Percentiles rank a stretch among this genome's conserved stretches.
Conservation (phyloP, 2,888 invertebrate species). For the Venusia cambrica region DNA sequence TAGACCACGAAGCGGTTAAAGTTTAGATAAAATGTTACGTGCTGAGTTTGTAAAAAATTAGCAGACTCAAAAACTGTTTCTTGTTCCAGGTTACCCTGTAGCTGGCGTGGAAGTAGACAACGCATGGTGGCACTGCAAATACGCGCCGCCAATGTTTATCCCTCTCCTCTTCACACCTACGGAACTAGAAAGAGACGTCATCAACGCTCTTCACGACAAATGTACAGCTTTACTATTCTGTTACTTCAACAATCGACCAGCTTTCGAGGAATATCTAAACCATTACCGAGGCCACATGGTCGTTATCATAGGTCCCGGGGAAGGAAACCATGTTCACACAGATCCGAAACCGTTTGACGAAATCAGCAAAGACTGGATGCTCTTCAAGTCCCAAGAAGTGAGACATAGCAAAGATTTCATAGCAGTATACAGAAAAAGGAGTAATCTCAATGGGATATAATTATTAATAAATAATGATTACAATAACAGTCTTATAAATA, state of each 20-base stretch:
- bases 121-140: conserved; percentile 90
- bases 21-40: no score
- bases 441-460: conserved; percentile 18
- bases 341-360: conserved; percentile 85
- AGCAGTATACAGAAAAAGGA: conserved; percentile 56
- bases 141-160: conserved; percentile 87
- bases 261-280: conserved; percentile 85
- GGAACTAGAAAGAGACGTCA: conserved; percentile 53
- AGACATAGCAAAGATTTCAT: conserved; percentile 84
- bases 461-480: conserved; percentile 31
- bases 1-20: no score
- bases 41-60: no score
- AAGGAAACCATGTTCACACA: conserved; percentile 83
- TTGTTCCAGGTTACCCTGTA: conserved; percentile 79
- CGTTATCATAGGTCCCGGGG: conserved; percentile 87
- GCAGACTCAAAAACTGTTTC: no score
- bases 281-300: conserved; percentile 83
- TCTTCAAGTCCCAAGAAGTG: conserved; percentile 81
- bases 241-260: conserved; percentile 88
- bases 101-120: conserved; percentile 89
- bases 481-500: conserved; percentile 40
- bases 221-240: conserved; percentile 87
- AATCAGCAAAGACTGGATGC: conserved; percentile 80
- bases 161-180: conserved; percentile 79
- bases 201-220: conserved; percentile 54